phyloP scores from a whole-genome alignment of 2,888 invertebrate genomes.

The Stenodema calcarata region DNA sequence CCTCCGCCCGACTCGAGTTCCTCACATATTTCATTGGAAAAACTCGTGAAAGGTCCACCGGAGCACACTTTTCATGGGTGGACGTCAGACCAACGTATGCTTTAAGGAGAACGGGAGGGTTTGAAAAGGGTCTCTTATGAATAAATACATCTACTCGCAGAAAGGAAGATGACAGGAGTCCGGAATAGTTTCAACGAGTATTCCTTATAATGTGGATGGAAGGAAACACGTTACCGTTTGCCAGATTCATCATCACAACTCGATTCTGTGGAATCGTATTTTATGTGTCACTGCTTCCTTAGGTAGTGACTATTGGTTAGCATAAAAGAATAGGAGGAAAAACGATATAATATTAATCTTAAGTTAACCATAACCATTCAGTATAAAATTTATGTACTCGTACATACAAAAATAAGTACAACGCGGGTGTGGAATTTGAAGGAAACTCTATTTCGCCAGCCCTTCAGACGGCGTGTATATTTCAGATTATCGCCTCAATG shows the following conservation, averaged over 20 bases:
- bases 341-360: too few relatives aligned
- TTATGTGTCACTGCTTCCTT: too few relatives aligned
- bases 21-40: not conserved
- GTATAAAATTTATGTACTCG: too few relatives aligned
- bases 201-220: not conserved
- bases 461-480: not conserved
- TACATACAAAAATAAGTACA: too few relatives aligned
- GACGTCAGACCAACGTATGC: slow-evolving; percentile 11
- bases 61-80: slow-evolving; percentile 12
- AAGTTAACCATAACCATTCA: too few relatives aligned
- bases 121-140: slow-evolving; percentile 26
- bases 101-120: not conserved
- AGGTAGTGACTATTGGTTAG: too few relatives aligned
- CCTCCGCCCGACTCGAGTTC: not conserved
- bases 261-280: too few relatives aligned
- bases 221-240: too few relatives aligned
- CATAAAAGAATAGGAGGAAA: too few relatives aligned
- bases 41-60: not conserved
- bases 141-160: slow-evolving; percentile 6
- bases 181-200: not conserved
- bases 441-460: too few relatives aligned
- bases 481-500: not conserved
- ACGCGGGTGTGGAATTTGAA: too few relatives aligned
- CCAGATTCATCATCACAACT: too few relatives aligned
- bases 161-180: slow-evolving; percentile 1